These are phyloP conservation scores for Caenorhabditis latens DNA, from an alignment of 1,140 invertebrate species.

Conservation along the genomic window DNA sequence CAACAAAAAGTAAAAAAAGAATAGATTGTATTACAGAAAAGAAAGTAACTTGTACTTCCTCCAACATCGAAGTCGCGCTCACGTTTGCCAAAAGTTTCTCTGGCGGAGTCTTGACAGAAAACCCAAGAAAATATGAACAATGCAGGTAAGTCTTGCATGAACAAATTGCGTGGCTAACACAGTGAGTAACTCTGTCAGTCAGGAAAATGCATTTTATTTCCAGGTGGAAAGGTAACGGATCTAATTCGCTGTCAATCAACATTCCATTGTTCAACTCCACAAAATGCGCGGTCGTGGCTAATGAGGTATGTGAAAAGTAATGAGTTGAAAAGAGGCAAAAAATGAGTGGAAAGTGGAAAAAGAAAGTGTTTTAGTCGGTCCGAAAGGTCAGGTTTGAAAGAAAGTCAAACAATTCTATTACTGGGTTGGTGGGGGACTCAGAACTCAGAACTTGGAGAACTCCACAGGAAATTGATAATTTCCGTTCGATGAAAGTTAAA, in stretches of 20 bases:
- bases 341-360: background rate
- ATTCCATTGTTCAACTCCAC: constrained; percentile 52
- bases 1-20: background rate
- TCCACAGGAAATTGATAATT: constrained; percentile 19
- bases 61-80: constrained; percentile 58
- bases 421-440: background rate
- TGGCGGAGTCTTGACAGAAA: constrained; percentile 63
- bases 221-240: constrained; percentile 63
- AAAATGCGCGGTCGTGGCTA: constrained; percentile 55
- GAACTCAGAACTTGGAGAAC: background rate
- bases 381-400: background rate
- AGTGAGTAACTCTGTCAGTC: background rate
- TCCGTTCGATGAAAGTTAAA: background rate
- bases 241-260: constrained; percentile 45
- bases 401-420: background rate
- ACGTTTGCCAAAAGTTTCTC: constrained; percentile 49
- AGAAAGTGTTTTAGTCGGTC: background rate
- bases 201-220: constrained; percentile 7
- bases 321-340: constrained; percentile 4
- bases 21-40: constrained; percentile 16
- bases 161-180: background rate
- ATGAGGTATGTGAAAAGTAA: constrained; percentile 55
- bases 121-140: constrained; percentile 57
- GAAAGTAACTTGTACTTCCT: constrained; percentile 55
- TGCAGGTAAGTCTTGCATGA: constrained; percentile 49